Conservation (phyloP, 1,140 invertebrate genomes). For the Drosophila erecta region DNA sequence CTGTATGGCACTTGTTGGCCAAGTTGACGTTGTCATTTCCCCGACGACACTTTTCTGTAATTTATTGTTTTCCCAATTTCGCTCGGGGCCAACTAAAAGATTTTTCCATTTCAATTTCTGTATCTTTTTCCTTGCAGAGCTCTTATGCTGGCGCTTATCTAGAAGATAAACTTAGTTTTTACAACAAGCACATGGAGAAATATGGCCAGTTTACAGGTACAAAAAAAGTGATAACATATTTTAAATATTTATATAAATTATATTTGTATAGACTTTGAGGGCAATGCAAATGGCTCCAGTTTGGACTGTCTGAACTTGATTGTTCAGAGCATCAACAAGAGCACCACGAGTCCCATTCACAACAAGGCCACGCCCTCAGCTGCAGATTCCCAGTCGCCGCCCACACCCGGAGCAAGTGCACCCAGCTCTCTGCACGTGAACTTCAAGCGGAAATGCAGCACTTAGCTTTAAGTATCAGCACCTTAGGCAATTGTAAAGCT, state of each 20-base stretch:
- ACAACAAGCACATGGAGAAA: conserved; percentile 72
- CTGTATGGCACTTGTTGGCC: conserved; percentile 55
- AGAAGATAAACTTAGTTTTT: conserved; percentile 75
- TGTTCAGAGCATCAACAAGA: conserved; percentile 87
- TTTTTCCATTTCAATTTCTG: background rate
- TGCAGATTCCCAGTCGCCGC: conserved; percentile 26
- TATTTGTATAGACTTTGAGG: conserved; percentile 44
- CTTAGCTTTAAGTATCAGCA: conserved; percentile 37
- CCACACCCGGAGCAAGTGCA: conserved; percentile 7
- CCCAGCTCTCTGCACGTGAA: conserved; percentile 62
- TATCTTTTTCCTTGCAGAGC: conserved; percentile 60
- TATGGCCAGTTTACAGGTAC: conserved; percentile 77
- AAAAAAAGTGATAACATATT: too few species aligned
- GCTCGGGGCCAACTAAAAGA: conserved; percentile 24
- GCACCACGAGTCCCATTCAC: conserved; percentile 45
- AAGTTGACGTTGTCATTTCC: conserved; percentile 64
- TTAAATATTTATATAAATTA: background rate
- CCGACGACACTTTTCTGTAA: conserved; percentile 40
- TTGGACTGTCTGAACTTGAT: conserved; percentile 88
- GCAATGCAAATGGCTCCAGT: conserved; percentile 85
- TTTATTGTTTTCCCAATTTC: conserved; percentile 55
- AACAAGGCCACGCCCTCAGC: conserved; percentile 25
- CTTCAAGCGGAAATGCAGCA: conserved; percentile 80
- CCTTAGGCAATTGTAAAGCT: conserved; percentile 66
- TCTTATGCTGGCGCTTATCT: conserved; percentile 82